Evolutionary conservation across 2,113 vertebrate genomes (phyloP).

Genomic region (Ceyx margarethae): DNA sequence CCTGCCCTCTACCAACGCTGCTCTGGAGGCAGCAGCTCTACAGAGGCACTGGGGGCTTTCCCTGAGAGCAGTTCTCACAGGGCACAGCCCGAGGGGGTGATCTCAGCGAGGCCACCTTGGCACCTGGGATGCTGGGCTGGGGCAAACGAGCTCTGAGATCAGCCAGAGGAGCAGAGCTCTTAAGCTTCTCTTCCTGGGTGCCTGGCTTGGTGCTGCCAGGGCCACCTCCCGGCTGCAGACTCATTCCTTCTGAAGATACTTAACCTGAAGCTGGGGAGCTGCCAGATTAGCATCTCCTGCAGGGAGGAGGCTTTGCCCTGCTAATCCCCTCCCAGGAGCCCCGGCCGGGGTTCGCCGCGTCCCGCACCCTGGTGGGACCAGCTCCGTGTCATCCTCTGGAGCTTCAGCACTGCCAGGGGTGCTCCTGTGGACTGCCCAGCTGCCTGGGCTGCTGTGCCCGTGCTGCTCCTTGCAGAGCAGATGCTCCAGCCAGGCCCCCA

Average conservation of each 20-base stretch:
- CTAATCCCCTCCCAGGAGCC: background rate
- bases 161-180: background rate
- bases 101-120: background rate
- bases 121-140: too few relatives aligned
- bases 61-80: fast-evolving
- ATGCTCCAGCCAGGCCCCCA: background rate
- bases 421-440: too few relatives aligned
- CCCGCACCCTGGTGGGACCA: fast-evolving
- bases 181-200: background rate
- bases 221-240: background rate
- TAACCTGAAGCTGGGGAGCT: background rate
- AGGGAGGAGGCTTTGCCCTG: background rate
- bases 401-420: too few relatives aligned
- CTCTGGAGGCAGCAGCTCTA: background rate
- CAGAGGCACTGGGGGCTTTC: fast-evolving
- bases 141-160: background rate
- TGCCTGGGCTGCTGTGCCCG: background rate
- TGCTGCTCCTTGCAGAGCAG: background rate
- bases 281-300: slow-evolving; percentile 6
- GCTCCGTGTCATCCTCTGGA: background rate
- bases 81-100: fast-evolving
- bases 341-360: too few relatives aligned
- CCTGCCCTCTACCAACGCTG: background rate
- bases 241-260: background rate
- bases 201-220: background rate